Conservation (phyloP, 2,797 vertebrate genomes). For the Macrochelys suwanniensis region DNA sequence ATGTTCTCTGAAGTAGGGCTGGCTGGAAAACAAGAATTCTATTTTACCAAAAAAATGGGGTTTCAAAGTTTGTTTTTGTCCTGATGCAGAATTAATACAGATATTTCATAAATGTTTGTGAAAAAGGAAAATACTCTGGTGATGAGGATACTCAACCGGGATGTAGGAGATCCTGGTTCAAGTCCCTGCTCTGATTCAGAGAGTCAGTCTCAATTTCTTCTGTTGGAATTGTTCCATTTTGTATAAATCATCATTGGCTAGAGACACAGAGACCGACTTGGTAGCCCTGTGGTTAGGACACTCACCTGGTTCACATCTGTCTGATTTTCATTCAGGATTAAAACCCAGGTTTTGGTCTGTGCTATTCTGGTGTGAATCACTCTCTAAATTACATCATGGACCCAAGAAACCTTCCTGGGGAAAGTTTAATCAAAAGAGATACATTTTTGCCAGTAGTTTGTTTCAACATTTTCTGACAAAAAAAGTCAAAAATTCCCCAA, state of each 20-base stretch:
- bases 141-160: slow-evolving; percentile 18
- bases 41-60: not conserved
- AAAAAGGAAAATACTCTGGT: not conserved
- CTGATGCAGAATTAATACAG: not conserved
- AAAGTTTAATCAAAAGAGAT: not conserved
- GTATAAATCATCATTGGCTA: not conserved
- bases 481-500: not conserved
- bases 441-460: not conserved
- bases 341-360: not conserved
- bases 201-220: not conserved
- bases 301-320: not conserved
- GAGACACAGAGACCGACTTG: not conserved
- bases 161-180: not conserved
- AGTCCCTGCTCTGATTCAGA: not conserved
- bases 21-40: not conserved
- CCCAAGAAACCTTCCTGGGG: not conserved
- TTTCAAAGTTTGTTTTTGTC: not conserved
- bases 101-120: not conserved
- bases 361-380: slow-evolving; percentile 2
- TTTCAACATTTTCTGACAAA: not conserved
- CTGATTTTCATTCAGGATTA: not conserved
- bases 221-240: not conserved
- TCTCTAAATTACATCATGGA: slow-evolving; percentile 33
- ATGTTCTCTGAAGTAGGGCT: not conserved
- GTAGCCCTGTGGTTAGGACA: not conserved